Conservation (phyloP, 1,140 invertebrate species). For the Drosophila baimaii region DNA sequence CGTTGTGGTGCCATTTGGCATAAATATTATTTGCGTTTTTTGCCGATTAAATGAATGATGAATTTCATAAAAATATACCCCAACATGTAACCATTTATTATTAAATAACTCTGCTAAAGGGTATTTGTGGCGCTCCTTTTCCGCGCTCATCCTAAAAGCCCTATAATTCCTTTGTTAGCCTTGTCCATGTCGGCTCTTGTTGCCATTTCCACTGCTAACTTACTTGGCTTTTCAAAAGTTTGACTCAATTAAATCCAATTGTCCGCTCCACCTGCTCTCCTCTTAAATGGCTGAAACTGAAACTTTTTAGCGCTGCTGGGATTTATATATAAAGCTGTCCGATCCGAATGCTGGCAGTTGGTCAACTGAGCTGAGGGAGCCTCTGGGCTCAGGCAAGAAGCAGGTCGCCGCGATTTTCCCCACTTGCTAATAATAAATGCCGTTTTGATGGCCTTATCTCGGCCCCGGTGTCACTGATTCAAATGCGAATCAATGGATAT, state of each 20-base stretch:
- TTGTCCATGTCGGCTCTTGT: slow-evolving; percentile 27
- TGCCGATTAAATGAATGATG: neutral
- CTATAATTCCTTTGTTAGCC: slow-evolving; percentile 29
- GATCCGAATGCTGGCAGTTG: slow-evolving; percentile 39
- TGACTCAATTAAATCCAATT: slow-evolving; percentile 39
- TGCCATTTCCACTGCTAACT: slow-evolving; percentile 37
- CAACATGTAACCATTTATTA: neutral
- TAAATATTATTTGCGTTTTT: slow-evolving; percentile 3
- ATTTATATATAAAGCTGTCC: slow-evolving; percentile 43
- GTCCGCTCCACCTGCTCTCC: slow-evolving; percentile 33
- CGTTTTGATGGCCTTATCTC: slow-evolving; percentile 50
- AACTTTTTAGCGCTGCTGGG: slow-evolving; percentile 5
- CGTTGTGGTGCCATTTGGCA: slow-evolving; percentile 3
- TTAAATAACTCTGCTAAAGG: slow-evolving; percentile 1
- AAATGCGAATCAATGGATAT: slow-evolving; percentile 48
- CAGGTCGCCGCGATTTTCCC: slow-evolving; percentile 6
- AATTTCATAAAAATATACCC: neutral
- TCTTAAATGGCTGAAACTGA: slow-evolving; percentile 34
- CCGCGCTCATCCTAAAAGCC: neutral
- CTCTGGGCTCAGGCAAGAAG: neutral
- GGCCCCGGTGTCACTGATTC: slow-evolving; percentile 31
- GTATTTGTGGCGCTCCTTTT: slow-evolving; percentile 10
- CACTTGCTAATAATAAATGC: slow-evolving; percentile 37
- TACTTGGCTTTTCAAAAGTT: slow-evolving; percentile 46
- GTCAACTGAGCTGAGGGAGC: slow-evolving; percentile 37